These are phyloP conservation scores for Ophioninae sp. DNA, from an alignment of 2,888 invertebrate species.

Conservation along the genomic window DNA sequence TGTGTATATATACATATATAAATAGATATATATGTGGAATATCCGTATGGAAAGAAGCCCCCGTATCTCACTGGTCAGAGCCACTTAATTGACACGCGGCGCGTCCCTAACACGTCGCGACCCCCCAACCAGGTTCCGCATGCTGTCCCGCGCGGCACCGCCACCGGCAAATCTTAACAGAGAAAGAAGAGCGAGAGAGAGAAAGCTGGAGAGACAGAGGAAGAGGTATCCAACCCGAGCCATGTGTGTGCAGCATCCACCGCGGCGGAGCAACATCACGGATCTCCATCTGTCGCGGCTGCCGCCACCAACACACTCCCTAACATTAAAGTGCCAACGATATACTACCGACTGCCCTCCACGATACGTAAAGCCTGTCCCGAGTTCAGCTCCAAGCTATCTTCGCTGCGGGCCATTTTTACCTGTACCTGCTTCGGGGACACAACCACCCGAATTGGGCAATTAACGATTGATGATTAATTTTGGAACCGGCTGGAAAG, in stretches of 20 bases:
- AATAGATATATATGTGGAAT: conserved; percentile 18
- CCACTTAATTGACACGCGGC: conserved; percentile 81
- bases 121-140: conserved; percentile 75
- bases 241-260: conserved; percentile 33
- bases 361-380: conserved; percentile 25
- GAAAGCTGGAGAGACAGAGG: conserved; percentile 9
- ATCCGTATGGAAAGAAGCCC: conserved; percentile 78
- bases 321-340: conserved; percentile 44
- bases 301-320: conserved; percentile 50
- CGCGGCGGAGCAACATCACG: conserved; percentile 70
- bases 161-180: conserved; percentile 49
- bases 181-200: conserved; percentile 46
- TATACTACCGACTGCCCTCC: conserved; percentile 29
- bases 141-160: conserved; percentile 61
- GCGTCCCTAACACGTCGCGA: conserved; percentile 80
- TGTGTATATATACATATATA: not conserved
- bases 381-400: not conserved
- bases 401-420: not conserved
- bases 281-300: conserved; percentile 77
- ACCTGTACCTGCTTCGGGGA: not conserved
- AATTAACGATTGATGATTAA: not conserved
- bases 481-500: not conserved
- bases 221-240: not conserved
- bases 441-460: not conserved
- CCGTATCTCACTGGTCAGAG: conserved; percentile 80